A percentile compares a stretch with the other conserved stretches of the same genome.
phyloP scores from a whole-genome alignment of 2,888 invertebrate species.

The Zonitis immaculata region DNA sequence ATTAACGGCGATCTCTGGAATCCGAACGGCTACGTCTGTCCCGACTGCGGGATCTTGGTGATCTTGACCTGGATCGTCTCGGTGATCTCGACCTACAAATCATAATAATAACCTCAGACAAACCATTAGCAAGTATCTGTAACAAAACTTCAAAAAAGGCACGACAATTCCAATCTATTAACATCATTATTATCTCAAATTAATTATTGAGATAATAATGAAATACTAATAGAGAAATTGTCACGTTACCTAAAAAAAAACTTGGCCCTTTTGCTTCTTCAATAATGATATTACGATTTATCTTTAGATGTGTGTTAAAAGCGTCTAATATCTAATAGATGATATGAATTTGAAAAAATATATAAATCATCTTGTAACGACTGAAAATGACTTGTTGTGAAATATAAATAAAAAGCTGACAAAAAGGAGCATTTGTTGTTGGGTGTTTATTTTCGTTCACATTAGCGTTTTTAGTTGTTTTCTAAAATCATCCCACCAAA shows the following conservation, averaged over 20 bases:
- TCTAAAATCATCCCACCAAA: not conserved
- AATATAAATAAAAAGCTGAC: not conserved
- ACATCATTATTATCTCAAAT: not conserved
- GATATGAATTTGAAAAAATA: not conserved
- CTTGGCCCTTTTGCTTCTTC: not conserved
- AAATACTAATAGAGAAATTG: not conserved
- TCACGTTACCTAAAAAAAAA: constrained; percentile 16
- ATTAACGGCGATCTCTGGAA: constrained; percentile 55
- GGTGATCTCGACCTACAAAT: constrained; percentile 48
- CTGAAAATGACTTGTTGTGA: not conserved
- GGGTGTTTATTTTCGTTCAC: not conserved
- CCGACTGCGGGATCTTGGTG: constrained; percentile 53
- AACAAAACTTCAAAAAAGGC: constrained; percentile 1
- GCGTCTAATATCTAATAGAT: not conserved
- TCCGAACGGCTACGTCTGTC: constrained; percentile 57
- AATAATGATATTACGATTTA: not conserved
- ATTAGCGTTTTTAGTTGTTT: not conserved
- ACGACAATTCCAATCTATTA: not conserved
- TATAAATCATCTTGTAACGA: not conserved
- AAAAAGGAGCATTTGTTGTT: not conserved
- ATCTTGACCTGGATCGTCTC: constrained; percentile 46
- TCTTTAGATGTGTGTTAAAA: not conserved
- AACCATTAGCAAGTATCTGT: not conserved
- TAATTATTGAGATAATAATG: not conserved
- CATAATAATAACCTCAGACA: constrained; percentile 8